These are phyloP conservation scores for Micronycteris hirsuta DNA, from an alignment of 2,113 vertebrate genomes.

Conservation along the genomic window DNA sequence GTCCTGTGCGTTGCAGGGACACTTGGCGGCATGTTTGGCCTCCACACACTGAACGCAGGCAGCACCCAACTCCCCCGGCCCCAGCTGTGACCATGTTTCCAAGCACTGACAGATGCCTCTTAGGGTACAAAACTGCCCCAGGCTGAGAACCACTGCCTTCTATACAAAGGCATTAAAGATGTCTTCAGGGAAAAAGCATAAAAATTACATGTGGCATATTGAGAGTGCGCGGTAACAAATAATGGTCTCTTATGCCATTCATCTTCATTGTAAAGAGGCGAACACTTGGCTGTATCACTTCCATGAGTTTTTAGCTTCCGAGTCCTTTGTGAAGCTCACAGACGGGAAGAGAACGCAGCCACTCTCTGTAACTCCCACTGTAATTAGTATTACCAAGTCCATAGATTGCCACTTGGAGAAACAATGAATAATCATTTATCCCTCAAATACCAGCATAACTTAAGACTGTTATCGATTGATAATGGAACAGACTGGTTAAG, in stretches of 20 bases:
- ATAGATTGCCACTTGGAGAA: neutral
- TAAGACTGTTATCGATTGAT: neutral
- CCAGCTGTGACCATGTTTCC: neutral
- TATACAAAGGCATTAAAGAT: neutral
- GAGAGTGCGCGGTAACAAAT: neutral
- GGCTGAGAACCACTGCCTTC: neutral
- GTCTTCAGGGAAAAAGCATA: neutral
- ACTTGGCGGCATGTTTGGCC: no score
- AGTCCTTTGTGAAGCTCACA: neutral
- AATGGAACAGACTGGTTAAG: neutral
- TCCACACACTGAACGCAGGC: no score
- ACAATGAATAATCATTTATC: neutral
- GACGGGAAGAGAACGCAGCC: neutral
- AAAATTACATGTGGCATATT: neutral
- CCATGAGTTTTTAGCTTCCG: neutral
- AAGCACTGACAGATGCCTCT: neutral
- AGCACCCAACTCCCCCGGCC: fast-evolving
- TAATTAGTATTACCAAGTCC: neutral
- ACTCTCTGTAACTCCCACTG: neutral
- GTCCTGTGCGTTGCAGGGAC: fast-evolving
- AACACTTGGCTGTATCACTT: neutral
- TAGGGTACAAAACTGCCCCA: neutral
- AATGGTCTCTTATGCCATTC: neutral
- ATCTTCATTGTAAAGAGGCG: neutral
- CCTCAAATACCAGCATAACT: neutral